Evolutionary conservation across 2,888 invertebrate species (phyloP), one percentile per base, ranked within the genome.

Genomic region (Hipparchia sbordonii): DNA sequence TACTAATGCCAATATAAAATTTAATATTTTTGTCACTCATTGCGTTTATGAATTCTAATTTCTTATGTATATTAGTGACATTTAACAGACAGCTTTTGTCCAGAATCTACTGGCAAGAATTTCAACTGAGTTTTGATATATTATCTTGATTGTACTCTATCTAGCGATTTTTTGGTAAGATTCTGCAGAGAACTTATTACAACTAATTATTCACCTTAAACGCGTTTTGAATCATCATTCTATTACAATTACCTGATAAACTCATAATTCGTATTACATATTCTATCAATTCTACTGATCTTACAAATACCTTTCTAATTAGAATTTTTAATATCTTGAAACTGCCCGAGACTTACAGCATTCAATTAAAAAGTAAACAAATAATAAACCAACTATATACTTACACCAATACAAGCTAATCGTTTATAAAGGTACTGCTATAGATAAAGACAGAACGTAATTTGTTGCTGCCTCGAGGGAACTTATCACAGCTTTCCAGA

Each of bases 401-500:
- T 62, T 61, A 23, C 54, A 71, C 33, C 48, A 72, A 70, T 69
- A 69, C 68, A 56, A 54, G 56, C 68, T 63, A 63, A 63, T 71
- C 67, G 71, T 74, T 74, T 71, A 54, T 70, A 67, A 61, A 65
- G 33, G 33, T 33, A 10, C 65, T 65, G 12, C 33, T 70, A 63
- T 68, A 66, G 68, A 71, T 73, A 73, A 72, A 70, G 75, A 71
- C 70, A 60, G 56, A 61, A 69, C 71, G 73, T 76, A 77, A 74
- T 76, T 77, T 76, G 77, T 74, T 79, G 65, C 73, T 54, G 75
- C 75, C 76, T 60, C 66, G 46, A 77, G 78, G 70, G 70, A 74
- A 76, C 72, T 54, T 77, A 78, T 77, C 74, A 75, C 72, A 62
- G 75, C 74, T 76, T 77, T 78, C 74, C 71, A 76, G 74, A 69